Percentiles rank a stretch among this genome's conserved stretches.
phyloP scores from a whole-genome alignment of 2,797 vertebrate genomes.

The Takifugu rubripes region DNA sequence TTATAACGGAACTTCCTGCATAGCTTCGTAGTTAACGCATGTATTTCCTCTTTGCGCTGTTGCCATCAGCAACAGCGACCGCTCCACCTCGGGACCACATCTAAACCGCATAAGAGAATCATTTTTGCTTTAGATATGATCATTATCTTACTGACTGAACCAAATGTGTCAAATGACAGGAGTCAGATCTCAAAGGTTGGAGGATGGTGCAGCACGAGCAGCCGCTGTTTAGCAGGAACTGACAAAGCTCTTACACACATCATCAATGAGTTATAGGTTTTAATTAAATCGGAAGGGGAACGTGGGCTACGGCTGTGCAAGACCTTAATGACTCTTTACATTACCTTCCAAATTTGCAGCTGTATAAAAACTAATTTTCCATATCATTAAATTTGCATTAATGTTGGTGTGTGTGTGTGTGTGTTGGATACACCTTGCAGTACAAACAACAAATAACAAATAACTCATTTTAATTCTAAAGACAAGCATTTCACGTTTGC shows the following conservation, averaged over 20 bases:
- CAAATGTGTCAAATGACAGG: neutral
- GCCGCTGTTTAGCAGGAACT: slow-evolving; percentile 21
- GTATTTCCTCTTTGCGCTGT: slow-evolving; percentile 1
- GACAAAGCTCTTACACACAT: slow-evolving; percentile 16
- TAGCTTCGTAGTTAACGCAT: slow-evolving; percentile 1
- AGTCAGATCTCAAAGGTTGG: slow-evolving; percentile 24
- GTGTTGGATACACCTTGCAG: neutral
- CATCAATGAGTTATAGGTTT: slow-evolving; percentile 39
- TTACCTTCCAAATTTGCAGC: neutral
- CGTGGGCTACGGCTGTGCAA: neutral
- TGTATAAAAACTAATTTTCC: neutral
- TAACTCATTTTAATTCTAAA: neutral
- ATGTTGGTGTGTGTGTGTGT: neutral
- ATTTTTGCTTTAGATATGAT: too few relatives aligned
- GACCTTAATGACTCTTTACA: slow-evolving; percentile 6
- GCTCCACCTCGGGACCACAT: too few relatives aligned
- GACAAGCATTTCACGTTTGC: neutral
- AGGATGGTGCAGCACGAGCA: slow-evolving; percentile 18
- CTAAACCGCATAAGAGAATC: too few relatives aligned
- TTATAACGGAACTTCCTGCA: too few relatives aligned
- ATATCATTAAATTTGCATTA: neutral
- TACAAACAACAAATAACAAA: neutral
- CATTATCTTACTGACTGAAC: slow-evolving; percentile 25
- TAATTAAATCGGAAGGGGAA: slow-evolving; percentile 33
- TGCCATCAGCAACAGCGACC: too few relatives aligned